Evolutionary conservation across 2,113 vertebrate species (phyloP).

Genomic region (Passer domesticus): DNA sequence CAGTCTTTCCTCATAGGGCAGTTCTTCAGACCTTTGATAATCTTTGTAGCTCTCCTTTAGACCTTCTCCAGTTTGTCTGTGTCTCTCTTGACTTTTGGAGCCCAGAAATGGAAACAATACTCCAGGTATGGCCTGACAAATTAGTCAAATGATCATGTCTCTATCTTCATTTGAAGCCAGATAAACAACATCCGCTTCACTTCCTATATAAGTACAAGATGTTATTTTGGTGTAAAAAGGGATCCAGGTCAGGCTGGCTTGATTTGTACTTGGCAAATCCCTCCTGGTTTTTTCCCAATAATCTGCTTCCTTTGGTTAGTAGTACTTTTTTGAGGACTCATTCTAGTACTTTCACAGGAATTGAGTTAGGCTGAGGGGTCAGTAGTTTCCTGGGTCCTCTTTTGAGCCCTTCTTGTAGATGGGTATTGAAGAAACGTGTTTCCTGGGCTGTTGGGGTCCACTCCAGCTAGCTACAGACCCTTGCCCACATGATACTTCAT

Average conservation of each 20-base stretch:
- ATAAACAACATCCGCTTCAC: neutral
- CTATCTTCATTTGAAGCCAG: neutral
- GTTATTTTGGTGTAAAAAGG: neutral
- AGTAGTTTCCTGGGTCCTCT: neutral
- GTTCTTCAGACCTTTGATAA: neutral
- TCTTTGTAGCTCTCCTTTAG: neutral
- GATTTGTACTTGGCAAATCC: neutral
- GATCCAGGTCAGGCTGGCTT: neutral
- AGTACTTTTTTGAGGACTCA: neutral
- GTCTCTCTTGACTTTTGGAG: neutral
- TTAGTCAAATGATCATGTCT: neutral
- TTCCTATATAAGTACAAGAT: neutral
- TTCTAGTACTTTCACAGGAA: neutral
- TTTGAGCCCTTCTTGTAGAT: neutral
- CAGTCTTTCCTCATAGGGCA: neutral
- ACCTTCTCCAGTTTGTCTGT: fast-evolving
- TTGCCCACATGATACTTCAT: neutral
- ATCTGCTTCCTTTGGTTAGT: neutral
- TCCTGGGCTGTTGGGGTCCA: too few species aligned
- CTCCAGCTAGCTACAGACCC: too few species aligned
- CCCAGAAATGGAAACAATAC: neutral
- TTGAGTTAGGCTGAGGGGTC: neutral
- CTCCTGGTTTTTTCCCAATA: neutral
- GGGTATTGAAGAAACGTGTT: neutral
- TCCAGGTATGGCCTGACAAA: neutral